phyloP scores from a whole-genome alignment of 2,888 invertebrate species.

The Aspidapion aeneum region DNA sequence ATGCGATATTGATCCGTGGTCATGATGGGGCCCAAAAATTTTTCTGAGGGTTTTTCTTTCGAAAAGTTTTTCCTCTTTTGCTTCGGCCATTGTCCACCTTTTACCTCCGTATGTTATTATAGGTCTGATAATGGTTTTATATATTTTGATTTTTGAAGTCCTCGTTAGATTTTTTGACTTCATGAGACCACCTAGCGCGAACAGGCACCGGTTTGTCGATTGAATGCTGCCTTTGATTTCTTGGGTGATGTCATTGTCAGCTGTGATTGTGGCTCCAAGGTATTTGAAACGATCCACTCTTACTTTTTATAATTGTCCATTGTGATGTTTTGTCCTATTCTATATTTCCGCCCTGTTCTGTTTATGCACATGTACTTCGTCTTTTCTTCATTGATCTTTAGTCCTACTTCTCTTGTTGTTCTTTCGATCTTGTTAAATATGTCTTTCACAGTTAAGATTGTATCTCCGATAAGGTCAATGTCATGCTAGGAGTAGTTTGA shows the following conservation, averaged over 20 bases:
- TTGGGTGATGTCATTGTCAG: neutral
- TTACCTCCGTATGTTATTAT: neutral
- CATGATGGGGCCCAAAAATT: neutral
- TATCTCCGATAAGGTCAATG: neutral
- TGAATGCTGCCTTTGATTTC: slow-evolving; percentile 1
- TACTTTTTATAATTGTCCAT: neutral
- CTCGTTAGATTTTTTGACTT: slow-evolving; percentile 1
- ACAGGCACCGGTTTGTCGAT: slow-evolving; percentile 5
- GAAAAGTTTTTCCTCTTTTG: slow-evolving; percentile 1
- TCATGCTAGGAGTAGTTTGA: slow-evolving; percentile 2
- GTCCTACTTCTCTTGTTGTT: neutral
- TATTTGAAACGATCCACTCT: neutral
- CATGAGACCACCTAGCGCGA: slow-evolving; percentile 3
- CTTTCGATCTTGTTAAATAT: neutral
- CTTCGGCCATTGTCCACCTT: neutral
- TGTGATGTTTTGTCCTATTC: slow-evolving; percentile 1
- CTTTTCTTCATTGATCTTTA: slow-evolving; percentile 1
- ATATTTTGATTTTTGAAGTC: neutral
- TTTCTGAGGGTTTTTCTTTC: neutral
- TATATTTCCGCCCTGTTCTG: neutral
- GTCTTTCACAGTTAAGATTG: neutral
- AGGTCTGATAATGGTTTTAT: neutral
- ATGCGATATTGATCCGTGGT: too few relatives aligned
- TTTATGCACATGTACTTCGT: neutral
- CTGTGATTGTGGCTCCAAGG: neutral